phyloP scores from a whole-genome alignment of 1,140 invertebrate genomes.

The Globodera rostochiensis region DNA sequence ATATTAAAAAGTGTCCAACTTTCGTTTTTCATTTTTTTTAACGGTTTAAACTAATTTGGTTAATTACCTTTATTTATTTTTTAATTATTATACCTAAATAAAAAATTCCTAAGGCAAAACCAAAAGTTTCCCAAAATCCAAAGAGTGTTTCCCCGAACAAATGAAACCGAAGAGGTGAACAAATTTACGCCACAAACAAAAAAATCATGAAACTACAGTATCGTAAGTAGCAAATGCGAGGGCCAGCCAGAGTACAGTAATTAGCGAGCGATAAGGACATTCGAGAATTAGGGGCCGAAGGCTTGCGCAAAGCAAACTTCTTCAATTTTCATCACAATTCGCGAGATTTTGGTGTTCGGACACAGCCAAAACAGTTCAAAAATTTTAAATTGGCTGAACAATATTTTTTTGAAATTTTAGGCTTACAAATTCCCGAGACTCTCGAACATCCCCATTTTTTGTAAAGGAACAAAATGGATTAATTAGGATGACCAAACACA shows the following conservation, averaged over 20 bases:
- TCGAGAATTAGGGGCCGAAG: neutral
- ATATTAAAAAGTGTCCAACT: too few relatives aligned
- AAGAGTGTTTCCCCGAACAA: neutral
- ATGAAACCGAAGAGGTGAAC: neutral
- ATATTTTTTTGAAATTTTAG: too few relatives aligned
- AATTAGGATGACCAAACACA: constrained; percentile 8
- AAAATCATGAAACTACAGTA: neutral
- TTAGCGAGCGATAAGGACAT: neutral
- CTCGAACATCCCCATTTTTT: neutral
- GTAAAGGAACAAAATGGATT: neutral
- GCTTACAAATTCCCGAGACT: neutral
- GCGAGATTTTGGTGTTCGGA: too few relatives aligned
- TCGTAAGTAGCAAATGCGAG: neutral
- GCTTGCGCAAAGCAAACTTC: too few relatives aligned
- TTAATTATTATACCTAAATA: too few relatives aligned
- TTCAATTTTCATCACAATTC: neutral
- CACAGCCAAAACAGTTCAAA: neutral
- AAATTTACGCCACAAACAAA: constrained; percentile 21
- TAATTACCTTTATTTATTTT: too few relatives aligned
- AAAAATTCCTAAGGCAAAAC: too few relatives aligned
- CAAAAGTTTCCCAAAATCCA: neutral
- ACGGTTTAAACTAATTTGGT: too few relatives aligned
- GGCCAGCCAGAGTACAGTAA: neutral
- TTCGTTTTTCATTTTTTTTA: too few relatives aligned
- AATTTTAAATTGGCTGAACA: neutral